Evolutionary conservation across 2,797 vertebrate genomes (phyloP), one percentile per base, ranked within the genome.

Genomic region (Melanotaenia trifasciata): DNA sequence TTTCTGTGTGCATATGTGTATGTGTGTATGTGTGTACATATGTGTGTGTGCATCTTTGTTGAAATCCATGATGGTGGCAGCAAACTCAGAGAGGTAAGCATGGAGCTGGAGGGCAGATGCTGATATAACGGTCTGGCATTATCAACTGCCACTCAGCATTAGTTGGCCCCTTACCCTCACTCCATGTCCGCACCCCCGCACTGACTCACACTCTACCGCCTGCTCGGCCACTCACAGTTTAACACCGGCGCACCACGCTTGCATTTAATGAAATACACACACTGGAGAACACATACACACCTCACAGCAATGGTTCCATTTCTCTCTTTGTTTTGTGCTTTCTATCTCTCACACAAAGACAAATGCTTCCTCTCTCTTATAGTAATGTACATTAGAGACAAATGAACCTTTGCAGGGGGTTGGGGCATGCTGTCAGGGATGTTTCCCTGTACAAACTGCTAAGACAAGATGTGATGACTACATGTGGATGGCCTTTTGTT

Each of bases 141-240:
- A 95, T 94, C 89, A 93, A 92, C 94, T 94, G 94, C 90, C 94
- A 94, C 90, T 94, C 94, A 94, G 94, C 91, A 92, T 92, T 93
- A 92, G 90, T 84, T 89, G 89, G 90, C 92, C 90, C 89, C 84
- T 89, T 90, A 89, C 90, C 88, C 90, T 89, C 89, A 87, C 90
- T 87, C 80, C 76, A 85, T 89, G 88, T 86, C 92, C 81, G 84
- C 92, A 93, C 93, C 94, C 91, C 90, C 91, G 87, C 92, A 90
- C 92, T 95, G 94, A 95, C 93, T 95, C 94, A 94, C 92, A 83
- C 90, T 89, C 90, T 86, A 82, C 91, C 64, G 89, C 84, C 90
- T 90, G 90, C 91, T 87, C 67, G 88, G 90, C 88, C 91, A 92
- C 92, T 92, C 90, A 86, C 85, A 91, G 90, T 92, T 92, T 91